Evolutionary conservation across 2,797 vertebrate genomes (phyloP).

Genomic region (Monodelphis domestica): DNA sequence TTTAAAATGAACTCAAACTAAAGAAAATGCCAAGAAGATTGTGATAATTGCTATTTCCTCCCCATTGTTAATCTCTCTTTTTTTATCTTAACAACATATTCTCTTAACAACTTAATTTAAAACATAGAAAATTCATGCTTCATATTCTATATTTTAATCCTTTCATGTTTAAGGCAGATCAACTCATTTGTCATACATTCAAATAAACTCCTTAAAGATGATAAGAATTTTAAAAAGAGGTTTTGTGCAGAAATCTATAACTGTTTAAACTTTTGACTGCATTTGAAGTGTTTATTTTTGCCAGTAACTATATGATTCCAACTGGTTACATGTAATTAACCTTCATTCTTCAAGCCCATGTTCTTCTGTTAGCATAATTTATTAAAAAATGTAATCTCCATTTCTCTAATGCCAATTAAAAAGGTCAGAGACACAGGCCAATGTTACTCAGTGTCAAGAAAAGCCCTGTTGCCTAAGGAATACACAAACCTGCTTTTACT

Average conservation of each 20-base stretch:
- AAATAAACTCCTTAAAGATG: not conserved
- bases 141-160: not conserved
- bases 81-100: not conserved
- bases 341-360: not conserved
- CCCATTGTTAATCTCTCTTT: not conserved
- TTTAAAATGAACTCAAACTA: not conserved
- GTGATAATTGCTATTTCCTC: not conserved
- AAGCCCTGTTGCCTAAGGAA: conserved; percentile 2
- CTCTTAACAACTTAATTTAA: not conserved
- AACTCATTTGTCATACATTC: not conserved
- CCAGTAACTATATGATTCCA: not conserved
- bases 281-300: not conserved
- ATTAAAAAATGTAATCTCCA: not conserved
- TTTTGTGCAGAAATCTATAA: not conserved
- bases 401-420: conserved; percentile 3
- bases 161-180: not conserved
- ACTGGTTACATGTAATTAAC: not conserved
- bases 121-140: not conserved
- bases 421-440: conserved; percentile 8
- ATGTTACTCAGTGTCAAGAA: not conserved
- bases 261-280: not conserved
- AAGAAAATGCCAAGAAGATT: not conserved
- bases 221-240: not conserved
- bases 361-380: not conserved
- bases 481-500: not conserved